Evolutionary conservation across 1,140 invertebrate genomes (phyloP), one percentile per base, ranked within the genome.

Genomic region (Hydropsyche tenuis): DNA sequence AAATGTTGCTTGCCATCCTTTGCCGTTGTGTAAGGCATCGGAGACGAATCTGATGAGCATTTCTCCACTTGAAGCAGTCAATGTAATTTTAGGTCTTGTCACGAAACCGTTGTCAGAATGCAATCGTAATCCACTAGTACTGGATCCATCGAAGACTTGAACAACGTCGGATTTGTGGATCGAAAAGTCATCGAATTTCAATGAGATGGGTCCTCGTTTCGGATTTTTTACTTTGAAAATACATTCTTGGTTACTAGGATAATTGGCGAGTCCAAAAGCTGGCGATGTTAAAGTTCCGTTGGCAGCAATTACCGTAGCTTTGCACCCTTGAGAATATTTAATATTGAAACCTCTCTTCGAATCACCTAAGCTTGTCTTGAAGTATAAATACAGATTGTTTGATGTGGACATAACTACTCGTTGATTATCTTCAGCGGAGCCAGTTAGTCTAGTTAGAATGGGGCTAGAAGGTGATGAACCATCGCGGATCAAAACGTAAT

Each of bases 241-340:
- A 81, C 95, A 97, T 81, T 96, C 94, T 81, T 96, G 94, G 81
- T 97, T 97, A 79, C 92, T 94, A 0, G 96, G 95, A 82, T 97
- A 97, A 72, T 92, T 89, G 30, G 88, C 88, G 9, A 96, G 82
- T 3, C 92, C 91, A 78, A 90, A 96, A 4, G 95, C 95, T 1
- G 96, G 96, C 1, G 95, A 96, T 5, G 90, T 90, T 1, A 97
- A 87, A 1, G 93, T 95, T 23, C 94, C 94, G 81, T 95, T 94
- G 3, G 87, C 85, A 1, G 92, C 90, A 20, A 90, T 88, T 42
- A 96, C 90, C 1, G 93, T 94, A 0, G 93, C 92, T 82, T 87
- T 89, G 80, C 93, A 95, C n/a, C 93, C 94, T 85, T 95, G 93
- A 53, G 93, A 92, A 78, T 95, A 96, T 75, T 92, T 89, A 78